A percentile compares a stretch with the other conserved stretches of the same genome.
phyloP scores from a whole-genome alignment of 2,113 vertebrate genomes.

The Sebastes fasciatus region DNA sequence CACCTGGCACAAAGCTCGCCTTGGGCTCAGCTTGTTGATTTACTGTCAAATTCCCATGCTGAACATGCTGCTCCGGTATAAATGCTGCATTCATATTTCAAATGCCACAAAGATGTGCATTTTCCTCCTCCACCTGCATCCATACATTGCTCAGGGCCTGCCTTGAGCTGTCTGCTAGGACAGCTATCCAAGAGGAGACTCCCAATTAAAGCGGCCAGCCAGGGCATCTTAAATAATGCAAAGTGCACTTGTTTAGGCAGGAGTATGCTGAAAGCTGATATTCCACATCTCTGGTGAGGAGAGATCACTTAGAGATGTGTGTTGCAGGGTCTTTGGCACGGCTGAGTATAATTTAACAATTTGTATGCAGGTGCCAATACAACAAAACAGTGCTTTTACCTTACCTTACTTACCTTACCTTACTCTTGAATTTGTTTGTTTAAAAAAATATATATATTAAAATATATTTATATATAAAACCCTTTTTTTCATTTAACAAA shows the following conservation, averaged over 20 bases:
- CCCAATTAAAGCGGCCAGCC: constrained; percentile 57
- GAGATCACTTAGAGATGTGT: constrained; percentile 39
- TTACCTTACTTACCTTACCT: neutral
- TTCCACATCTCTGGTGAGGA: constrained; percentile 26
- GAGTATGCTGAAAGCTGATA: constrained; percentile 51
- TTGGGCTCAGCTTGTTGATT: constrained; percentile 53
- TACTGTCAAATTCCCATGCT: constrained; percentile 58
- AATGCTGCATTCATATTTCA: constrained; percentile 66
- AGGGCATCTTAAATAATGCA: constrained; percentile 74
- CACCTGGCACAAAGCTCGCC: constrained; percentile 38
- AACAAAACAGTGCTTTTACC: neutral
- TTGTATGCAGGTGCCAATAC: neutral
- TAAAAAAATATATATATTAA: too few relatives aligned
- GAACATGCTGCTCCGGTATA: constrained; percentile 35
- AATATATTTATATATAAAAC: too few relatives aligned
- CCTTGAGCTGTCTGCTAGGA: constrained; percentile 50
- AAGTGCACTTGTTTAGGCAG: constrained; percentile 54
- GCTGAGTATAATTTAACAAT: neutral
- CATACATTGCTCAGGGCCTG: constrained; percentile 36
- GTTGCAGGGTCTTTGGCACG: neutral
- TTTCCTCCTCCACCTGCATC: constrained; percentile 29
- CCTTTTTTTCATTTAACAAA: neutral
- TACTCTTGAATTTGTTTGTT: neutral
- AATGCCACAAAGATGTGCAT: constrained; percentile 35
- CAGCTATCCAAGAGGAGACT: constrained; percentile 40